Evolutionary conservation across 2,888 invertebrate species (phyloP).

Genomic region (Hydraecia micacea): DNA sequence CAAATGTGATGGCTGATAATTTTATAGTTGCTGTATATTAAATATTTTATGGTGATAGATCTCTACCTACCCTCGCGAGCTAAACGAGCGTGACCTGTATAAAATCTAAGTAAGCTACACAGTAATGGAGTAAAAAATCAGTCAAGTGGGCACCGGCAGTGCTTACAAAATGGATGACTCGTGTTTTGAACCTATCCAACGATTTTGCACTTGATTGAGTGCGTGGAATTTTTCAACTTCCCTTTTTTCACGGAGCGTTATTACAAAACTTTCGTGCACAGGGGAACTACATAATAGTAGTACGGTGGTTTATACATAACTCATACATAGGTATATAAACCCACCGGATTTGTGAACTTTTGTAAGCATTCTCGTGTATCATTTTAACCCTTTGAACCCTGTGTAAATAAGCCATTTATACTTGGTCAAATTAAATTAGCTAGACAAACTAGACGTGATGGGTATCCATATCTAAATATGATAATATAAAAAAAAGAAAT

Average conservation of each 20-base stretch:
- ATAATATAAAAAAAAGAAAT: too few species aligned
- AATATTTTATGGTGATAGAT: not conserved
- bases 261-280: slow-evolving; percentile 49
- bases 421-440: too few species aligned
- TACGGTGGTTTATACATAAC: slow-evolving; percentile 3
- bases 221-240: slow-evolving; percentile 53
- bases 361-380: not conserved
- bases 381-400: not conserved
- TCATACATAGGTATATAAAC: not conserved
- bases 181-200: slow-evolving; percentile 54
- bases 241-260: slow-evolving; percentile 55
- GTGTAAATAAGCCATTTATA: not conserved
- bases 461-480: too few species aligned
- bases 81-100: slow-evolving; percentile 4
- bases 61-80: not conserved
- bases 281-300: slow-evolving; percentile 27
- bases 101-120: slow-evolving; percentile 27
- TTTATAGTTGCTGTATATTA: not conserved
- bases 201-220: slow-evolving; percentile 63
- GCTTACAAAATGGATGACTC: slow-evolving; percentile 55
- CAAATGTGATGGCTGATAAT: not conserved
- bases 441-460: not conserved
- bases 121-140: slow-evolving; percentile 49
- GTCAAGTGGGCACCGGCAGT: slow-evolving; percentile 40
- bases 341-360: not conserved